Evolutionary conservation across 2,888 invertebrate species (phyloP).

Genomic region (Xestia c-nigrum): DNA sequence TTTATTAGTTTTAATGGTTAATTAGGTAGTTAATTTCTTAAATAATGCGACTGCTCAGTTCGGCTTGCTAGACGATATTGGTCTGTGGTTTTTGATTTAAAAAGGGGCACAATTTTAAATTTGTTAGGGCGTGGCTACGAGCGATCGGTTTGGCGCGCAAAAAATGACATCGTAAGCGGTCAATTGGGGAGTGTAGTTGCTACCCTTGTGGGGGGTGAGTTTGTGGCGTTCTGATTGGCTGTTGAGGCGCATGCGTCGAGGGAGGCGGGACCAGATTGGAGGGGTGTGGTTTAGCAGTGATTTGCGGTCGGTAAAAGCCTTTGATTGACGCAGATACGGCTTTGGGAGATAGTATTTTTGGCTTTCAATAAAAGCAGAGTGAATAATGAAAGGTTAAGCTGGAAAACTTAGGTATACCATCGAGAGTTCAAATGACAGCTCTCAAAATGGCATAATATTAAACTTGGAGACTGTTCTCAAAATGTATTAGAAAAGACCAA

Average conservation of each 20-base stretch:
- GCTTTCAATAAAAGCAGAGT: neutral
- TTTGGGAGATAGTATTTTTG: slow-evolving; percentile 50
- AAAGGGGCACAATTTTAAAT: slow-evolving; percentile 81
- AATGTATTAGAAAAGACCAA: neutral
- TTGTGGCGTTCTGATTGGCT: slow-evolving; percentile 77
- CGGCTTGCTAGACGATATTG: slow-evolving; percentile 76
- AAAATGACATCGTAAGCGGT: slow-evolving; percentile 88
- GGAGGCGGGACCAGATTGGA: slow-evolving; percentile 83
- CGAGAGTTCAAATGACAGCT: neutral
- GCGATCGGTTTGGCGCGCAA: slow-evolving; percentile 85
- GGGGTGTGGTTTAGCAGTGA: slow-evolving; percentile 88
- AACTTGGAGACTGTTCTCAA: neutral
- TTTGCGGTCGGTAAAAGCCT: slow-evolving; percentile 88
- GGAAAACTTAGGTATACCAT: neutral
- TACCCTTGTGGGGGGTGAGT: slow-evolving; percentile 74
- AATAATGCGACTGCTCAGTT: slow-evolving; percentile 72
- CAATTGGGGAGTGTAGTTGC: slow-evolving; percentile 83
- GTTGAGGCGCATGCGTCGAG: slow-evolving; percentile 80
- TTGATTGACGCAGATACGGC: slow-evolving; percentile 85
- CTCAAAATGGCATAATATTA: neutral
- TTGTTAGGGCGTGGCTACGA: slow-evolving; percentile 83
- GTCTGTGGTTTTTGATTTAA: slow-evolving; percentile 83
- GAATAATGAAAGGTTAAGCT: neutral
- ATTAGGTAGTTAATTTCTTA: slow-evolving; percentile 62
- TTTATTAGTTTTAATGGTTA: slow-evolving; percentile 58